These are phyloP conservation scores for Eidolon helvum DNA, from an alignment of 2,113 vertebrate species.

Conservation along the genomic window DNA sequence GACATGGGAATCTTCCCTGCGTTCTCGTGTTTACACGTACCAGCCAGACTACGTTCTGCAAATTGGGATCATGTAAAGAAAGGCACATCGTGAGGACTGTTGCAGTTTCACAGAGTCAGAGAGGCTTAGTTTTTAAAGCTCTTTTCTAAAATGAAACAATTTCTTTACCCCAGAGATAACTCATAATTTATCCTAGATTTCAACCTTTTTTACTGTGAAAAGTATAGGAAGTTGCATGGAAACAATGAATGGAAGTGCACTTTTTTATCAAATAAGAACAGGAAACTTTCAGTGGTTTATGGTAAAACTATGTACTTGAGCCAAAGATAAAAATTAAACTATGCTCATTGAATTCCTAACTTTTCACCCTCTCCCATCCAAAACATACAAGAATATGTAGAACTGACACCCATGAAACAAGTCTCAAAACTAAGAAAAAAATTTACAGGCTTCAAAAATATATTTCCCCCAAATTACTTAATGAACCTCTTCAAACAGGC, in stretches of 20 bases:
- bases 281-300: constrained; percentile 83
- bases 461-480: constrained; percentile 61
- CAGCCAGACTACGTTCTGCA: background rate
- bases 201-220: constrained; percentile 74
- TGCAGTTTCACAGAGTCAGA: background rate
- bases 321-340: constrained; percentile 64
- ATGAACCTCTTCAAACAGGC: constrained; percentile 53
- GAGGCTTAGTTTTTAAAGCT: background rate
- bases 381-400: background rate
- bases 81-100: background rate
- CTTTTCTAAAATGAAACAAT: constrained; percentile 54
- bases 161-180: constrained; percentile 73
- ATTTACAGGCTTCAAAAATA: constrained; percentile 63
- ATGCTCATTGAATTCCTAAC: background rate
- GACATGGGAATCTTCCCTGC: background rate
- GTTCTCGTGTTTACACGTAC: background rate
- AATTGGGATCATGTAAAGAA: background rate
- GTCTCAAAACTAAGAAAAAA: constrained; percentile 61
- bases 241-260: constrained; percentile 85
- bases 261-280: constrained; percentile 82
- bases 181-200: constrained; percentile 76
- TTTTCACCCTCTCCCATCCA: background rate
- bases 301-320: constrained; percentile 62
- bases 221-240: constrained; percentile 81
- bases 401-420: constrained; percentile 23